Evolutionary conservation across 2,113 vertebrate species (phyloP).

Genomic region (Varanus salvator): DNA sequence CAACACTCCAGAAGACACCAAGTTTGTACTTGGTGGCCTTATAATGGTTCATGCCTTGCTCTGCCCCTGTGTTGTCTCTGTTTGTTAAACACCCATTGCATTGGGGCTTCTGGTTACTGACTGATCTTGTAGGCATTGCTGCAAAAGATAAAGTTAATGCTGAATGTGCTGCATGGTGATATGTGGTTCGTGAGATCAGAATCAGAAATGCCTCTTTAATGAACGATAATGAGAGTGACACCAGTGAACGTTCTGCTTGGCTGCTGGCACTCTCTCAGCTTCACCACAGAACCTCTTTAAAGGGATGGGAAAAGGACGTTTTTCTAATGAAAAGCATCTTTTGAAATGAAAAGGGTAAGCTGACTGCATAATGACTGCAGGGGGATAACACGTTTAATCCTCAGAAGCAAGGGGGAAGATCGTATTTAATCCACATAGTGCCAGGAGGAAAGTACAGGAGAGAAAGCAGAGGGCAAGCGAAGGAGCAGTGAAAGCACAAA

Average conservation of each 20-base stretch:
- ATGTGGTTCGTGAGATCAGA: not conserved
- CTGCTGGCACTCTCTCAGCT: not conserved
- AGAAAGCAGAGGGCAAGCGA: not conserved
- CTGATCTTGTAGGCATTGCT: not conserved
- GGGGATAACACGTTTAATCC: constrained; percentile 60
- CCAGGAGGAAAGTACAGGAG: constrained; percentile 19
- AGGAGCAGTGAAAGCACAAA: not conserved
- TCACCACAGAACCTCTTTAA: not conserved
- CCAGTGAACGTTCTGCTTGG: not conserved
- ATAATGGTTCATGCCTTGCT: not conserved
- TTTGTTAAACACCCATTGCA: not conserved
- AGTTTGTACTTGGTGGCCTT: not conserved
- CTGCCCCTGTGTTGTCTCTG: not conserved
- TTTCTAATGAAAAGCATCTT: constrained; percentile 48
- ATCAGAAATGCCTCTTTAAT: not conserved
- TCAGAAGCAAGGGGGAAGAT: constrained; percentile 54
- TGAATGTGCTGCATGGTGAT: not conserved
- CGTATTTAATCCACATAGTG: constrained; percentile 37
- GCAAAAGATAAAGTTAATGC: not conserved
- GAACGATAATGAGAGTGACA: not conserved
- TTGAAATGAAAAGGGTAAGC: constrained; percentile 39
- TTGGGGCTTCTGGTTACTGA: not conserved
- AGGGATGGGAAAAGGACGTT: constrained; percentile 20
- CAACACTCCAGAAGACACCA: not conserved
- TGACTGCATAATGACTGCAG: constrained; percentile 40